Evolutionary conservation across 2,113 vertebrate species (phyloP), one percentile per base, ranked within the genome.

Genomic region (Rhipidura dahli): DNA sequence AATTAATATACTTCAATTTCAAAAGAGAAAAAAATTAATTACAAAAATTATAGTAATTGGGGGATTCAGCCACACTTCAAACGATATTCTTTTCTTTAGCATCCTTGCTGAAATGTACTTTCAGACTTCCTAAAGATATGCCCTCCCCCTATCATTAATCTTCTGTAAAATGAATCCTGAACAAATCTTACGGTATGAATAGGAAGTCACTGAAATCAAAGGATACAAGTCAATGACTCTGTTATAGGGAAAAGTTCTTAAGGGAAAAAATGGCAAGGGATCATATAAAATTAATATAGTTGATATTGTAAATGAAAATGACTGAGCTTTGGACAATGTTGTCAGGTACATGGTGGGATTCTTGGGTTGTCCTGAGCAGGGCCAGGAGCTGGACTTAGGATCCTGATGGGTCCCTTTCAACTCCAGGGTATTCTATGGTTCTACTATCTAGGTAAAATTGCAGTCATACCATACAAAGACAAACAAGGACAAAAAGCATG

Each of bases 21-120:
- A 79, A 84, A 81, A 89, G 35, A 73, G 27, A 56, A 75, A 73
- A 76, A 84, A 91, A 81, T 16, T 84, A 84, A 89, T 91, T 92
- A 50, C 20, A 79, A 57, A 94, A 93, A 85, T 87, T 79, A 87
- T 20, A 90, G 50, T 91, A 96, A 96, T 47, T 94, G 82, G 50
- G 54, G 27, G 66, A 89, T 72, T 95, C 57, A 50, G 37, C 53
- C 69, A 66, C 35, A 85, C 84, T 93, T 93, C 73, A 89, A 89
- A 93, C n/a, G 44, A 72, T 69, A 89, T 69, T 76, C 19, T 81
- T 90, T 87, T 89, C 57, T 76, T 83, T 61, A 89, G 40, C 33
- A 69, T 63, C 45, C 37, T 95, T 91, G 40, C 31, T 82, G 77
- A 92, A 96, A 87, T 39, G 18, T 68, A 73, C 72, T 63, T 92